These are phyloP conservation scores for Odocoileus hemionus DNA, from an alignment of 2,113 vertebrate species.

Conservation along the genomic window DNA sequence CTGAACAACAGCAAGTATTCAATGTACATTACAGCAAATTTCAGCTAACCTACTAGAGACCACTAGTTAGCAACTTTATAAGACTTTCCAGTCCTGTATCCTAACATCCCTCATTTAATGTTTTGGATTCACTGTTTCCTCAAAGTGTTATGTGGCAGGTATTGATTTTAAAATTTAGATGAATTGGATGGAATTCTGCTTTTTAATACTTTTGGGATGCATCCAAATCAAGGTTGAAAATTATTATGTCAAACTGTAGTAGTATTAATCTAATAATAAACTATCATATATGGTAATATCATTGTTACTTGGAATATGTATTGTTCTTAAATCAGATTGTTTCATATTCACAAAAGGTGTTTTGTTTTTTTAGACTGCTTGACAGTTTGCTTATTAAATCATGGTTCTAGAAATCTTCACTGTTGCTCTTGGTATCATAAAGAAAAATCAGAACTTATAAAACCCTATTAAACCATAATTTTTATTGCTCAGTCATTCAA, in stretches of 20 bases:
- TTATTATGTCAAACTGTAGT: not conserved
- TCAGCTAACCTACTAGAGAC: not conserved
- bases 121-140: slow-evolving; percentile 26
- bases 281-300: not conserved
- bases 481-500: slow-evolving; percentile 23
- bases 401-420: not conserved
- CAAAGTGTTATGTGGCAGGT: not conserved
- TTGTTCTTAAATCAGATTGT: slow-evolving; percentile 9
- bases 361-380: slow-evolving; percentile 30
- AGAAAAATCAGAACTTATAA: slow-evolving; percentile 37
- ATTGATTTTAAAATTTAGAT: not conserved
- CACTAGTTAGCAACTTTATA: not conserved
- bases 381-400: slow-evolving; percentile 15
- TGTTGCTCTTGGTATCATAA: not conserved
- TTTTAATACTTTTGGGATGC: not conserved
- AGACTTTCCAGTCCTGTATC: not conserved
- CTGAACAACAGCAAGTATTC: not conserved
- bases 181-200: not conserved
- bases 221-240: slow-evolving; percentile 13
- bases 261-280: slow-evolving; percentile 19
- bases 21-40: not conserved
- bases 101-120: not conserved
- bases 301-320: not conserved
- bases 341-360: slow-evolving; percentile 5
- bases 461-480: slow-evolving; percentile 14